Conservation (phyloP, 2,113 vertebrate genomes). For the Clupea harengus region DNA sequence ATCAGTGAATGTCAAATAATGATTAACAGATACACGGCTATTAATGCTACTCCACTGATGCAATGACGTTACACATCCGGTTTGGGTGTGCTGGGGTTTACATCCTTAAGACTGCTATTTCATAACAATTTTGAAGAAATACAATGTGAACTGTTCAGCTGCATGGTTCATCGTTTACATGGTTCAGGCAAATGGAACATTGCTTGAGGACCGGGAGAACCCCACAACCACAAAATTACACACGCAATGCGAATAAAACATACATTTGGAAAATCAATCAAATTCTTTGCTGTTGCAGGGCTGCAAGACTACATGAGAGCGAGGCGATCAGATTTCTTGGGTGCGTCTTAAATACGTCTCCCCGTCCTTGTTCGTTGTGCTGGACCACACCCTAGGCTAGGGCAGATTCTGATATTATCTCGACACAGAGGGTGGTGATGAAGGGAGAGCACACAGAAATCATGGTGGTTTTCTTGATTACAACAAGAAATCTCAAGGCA, state of each 20-base stretch:
- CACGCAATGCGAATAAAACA: not conserved
- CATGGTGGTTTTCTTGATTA: not conserved
- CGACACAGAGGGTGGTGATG: not conserved
- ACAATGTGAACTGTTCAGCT: not conserved
- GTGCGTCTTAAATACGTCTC: not conserved
- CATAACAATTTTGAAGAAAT: not conserved
- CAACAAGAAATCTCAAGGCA: not conserved
- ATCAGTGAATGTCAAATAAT: no score
- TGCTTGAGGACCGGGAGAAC: no score
- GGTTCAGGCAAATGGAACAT: not conserved
- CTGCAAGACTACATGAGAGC: not conserved
- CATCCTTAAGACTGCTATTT: not conserved
- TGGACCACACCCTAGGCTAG: slow-evolving; percentile 1
- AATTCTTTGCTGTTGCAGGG: not conserved
- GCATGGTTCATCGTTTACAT: not conserved
- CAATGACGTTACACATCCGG: not conserved
- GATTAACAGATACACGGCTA: not conserved
- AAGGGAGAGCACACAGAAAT: not conserved
- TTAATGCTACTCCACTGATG: not conserved
- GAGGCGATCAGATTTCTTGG: slow-evolving; percentile 3
- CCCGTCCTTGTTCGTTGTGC: not conserved
- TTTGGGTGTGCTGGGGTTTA: not conserved
- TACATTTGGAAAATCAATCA: not conserved
- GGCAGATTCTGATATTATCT: not conserved
- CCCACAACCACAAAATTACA: not conserved